Base-by-base conservation (phyloP, 2,797 vertebrate species). In the Lacerta bilineata region DNA sequence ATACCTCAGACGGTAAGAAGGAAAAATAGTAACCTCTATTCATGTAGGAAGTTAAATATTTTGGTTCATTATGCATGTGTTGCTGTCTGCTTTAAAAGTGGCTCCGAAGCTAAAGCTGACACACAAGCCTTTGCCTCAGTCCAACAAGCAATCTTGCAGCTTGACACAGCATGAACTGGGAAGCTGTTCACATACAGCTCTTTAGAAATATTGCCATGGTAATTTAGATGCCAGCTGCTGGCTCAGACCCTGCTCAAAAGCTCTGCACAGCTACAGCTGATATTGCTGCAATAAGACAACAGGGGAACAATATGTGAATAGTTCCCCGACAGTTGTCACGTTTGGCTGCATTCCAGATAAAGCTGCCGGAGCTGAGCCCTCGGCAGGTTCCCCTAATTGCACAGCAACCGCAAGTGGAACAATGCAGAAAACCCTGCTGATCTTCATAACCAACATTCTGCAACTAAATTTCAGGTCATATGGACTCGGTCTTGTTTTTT, bases 1-100 rank as follows among this genome's bases (percentile, higher is more conserved):
- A 97, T 99, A 90, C 98, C 98, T 90, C 98, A 99, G 90, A 99
- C 97, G 89, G 99, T 99, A 97, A 95, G 94, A 0, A 2, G n/a
- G 4, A 46, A 41, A 36, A 23, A 83, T 39, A 1, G 15, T 81
- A 80, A 80, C n/a, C 33, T 64, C 5, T 82, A 6, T 46, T 29
- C 20, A 80, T 36, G 25, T 33, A 61, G 77, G 50, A 41, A 7
- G 55, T 15, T 36, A 50, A 59, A 39, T 29, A 11, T 39, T 36
- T 2, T 36, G 18, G 13, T 69, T 55, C 61, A 33, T 55, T 39
- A 20, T 68, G 18, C 7, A 46, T 11, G 66, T 66, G 27, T 85
- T 27, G 20, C 41, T 50, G 41, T 23, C 20, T 71, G 68, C 29
- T 83, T 33, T 55, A 68, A 59, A 50, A 71, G 4, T 4, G 5